Base-by-base conservation (phyloP, 2,888 invertebrate species). In the Ferrisia virgata region DNA sequence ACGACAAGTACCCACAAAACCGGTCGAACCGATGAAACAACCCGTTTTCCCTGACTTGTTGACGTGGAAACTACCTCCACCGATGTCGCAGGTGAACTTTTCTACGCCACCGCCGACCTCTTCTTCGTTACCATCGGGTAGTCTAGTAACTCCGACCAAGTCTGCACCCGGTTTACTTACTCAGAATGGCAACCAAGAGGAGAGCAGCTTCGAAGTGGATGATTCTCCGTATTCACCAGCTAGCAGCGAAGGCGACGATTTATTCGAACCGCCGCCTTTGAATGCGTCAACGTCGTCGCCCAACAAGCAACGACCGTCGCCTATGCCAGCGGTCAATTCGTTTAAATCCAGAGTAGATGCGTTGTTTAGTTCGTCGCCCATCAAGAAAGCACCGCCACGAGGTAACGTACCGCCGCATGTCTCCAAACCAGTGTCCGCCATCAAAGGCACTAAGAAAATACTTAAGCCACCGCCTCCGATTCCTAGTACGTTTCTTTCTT, bases 211-310 rank as follows among this genome's bases (percentile, higher is more conserved):
- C 84, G 84, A 76, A 39, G 6, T 78, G 33, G 84, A 84, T 28
- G 84, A 84, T 31, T 84, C 84, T 5, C 84, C 84, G 79, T 96
- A 96, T 89, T 95, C 95, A 79, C 96, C 96, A 0, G 95, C 94
- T 76, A 95, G 95, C n/a, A 94, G 93, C 87, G 94, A 96, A 89
- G 95, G 94, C 88, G 95, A 95, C 87, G 95, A 96, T 88, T 91
- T 96, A 86, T 96, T 96, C 89, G 94, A 94, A 89, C 95, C 95
- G 81, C 95, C 94, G 31, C 84, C 84, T 36, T n/a, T 82, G 39
- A 69, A 69, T 40, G 82, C 72, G 36, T 58, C 22, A 8, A 43
- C 40, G 31, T 88, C 90, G 22, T 81, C 86, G 85, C 81, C 86
- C 69, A 85, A 85, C 33, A 84, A 58, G 33, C 36, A 47, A 31